Evolutionary conservation across 2,797 vertebrate genomes (phyloP), one percentile per base, ranked within the genome.

Genomic region (Tapera naevia): DNA sequence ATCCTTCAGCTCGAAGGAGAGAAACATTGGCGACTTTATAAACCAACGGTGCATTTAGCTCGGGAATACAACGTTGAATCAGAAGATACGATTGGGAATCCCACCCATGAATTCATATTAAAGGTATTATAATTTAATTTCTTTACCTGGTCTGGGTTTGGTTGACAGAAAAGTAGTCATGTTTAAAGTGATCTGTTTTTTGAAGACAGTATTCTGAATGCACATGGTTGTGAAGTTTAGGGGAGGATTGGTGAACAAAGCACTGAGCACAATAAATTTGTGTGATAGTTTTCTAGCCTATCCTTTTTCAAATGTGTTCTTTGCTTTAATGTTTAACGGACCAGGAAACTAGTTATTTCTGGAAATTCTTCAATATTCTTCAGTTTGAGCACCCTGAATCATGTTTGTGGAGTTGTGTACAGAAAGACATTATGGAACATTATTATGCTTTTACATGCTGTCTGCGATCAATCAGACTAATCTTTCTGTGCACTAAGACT

Each of bases 1-100:
- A 98, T 99, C 84, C 97, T 99, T 87, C 99, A 99, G 97, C 96
- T 99, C 82, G 98, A 99, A 92, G 99, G 99, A 2, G 95, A 99
- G 98, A 99, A 99, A 53, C 99, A 96, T 72, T 99, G 99, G 99
- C 97, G 97, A 9, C 98, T 99, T 10, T 99, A 99, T 79, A 91
- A 86, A 30, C 99, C 99, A 14, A 98, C 98, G 0, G 98, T 99
- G 56, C 98, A 96, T 15, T 95, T 99, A 96, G 98, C 99, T 30
- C 96, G 98, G 32, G 98, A 99, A 57, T 99, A 99, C 84, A 98
- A 98, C 5, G 80, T 98, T 37, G 98, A 98, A 86, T 88, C 98
- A 0, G 98, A 99, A 94, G 98, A 98, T 1, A 96, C 86, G 85
- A 98, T 99, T 5, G 99, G 99, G 73, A 96, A 43, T 48, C 98